Percentiles rank a stretch among this genome's conserved stretches.
phyloP scores from a whole-genome alignment of 2,888 invertebrate genomes.

The Synanthedon formicaeformis region DNA sequence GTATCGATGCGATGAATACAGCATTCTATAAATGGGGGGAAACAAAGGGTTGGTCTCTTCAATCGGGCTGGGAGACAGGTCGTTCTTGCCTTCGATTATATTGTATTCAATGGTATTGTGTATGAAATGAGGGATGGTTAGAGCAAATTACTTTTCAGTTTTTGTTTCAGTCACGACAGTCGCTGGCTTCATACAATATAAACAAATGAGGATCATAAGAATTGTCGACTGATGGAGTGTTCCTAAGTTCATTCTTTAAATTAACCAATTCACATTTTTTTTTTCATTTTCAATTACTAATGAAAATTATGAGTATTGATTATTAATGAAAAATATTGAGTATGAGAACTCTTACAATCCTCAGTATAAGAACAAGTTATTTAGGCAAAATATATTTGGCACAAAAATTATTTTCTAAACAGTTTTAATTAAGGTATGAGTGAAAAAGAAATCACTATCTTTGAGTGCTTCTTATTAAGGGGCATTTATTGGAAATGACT shows the following conservation, averaged over 20 bases:
- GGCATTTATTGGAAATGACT: no score
- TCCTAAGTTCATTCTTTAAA: not conserved
- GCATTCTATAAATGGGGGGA: conserved; percentile 64
- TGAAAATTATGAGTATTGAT: no score
- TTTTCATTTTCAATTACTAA: no score
- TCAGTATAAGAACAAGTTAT: no score
- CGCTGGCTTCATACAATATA: not conserved
- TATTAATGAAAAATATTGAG: no score
- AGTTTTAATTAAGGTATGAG: no score
- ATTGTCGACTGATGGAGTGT: not conserved
- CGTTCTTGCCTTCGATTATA: conserved; percentile 64
- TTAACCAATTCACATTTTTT: not conserved
- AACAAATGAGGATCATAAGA: not conserved
- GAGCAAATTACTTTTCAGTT: conserved; percentile 67
- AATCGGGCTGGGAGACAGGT: conserved; percentile 65
- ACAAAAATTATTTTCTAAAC: no score
- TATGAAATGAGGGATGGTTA: conserved; percentile 61
- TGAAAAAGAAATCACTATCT: no score
- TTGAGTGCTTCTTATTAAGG: no score
- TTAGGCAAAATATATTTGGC: no score
- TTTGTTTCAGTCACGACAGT: conserved; percentile 21
- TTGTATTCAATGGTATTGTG: conserved; percentile 64
- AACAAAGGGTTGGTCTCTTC: conserved; percentile 70
- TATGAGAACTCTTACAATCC: no score
- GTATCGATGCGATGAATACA: conserved; percentile 54